Evolutionary conservation across 2,888 invertebrate genomes (phyloP).

Genomic region (Andrena bucephala): DNA sequence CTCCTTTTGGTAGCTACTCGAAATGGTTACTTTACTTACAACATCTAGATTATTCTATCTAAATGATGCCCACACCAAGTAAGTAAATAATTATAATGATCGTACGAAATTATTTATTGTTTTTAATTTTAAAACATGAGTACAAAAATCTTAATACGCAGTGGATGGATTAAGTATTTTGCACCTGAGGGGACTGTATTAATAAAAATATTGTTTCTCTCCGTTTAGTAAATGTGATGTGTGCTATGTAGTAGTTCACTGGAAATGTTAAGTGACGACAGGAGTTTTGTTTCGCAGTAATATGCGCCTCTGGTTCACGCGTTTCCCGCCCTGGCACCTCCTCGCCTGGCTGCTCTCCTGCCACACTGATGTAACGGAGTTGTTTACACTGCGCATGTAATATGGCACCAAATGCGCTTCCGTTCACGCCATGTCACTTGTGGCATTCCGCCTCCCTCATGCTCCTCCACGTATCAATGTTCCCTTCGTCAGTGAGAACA

Average conservation of each 20-base stretch:
- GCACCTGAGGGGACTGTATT: background rate
- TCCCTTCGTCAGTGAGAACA: too few relatives aligned
- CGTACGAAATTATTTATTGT: background rate
- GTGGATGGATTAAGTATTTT: background rate
- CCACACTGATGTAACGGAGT: constrained; percentile 84
- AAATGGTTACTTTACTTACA: too few relatives aligned
- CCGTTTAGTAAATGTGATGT: background rate
- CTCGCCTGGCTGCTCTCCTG: constrained; percentile 80
- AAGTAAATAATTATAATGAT: too few relatives aligned
- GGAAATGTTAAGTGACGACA: background rate
- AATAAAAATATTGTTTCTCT: background rate
- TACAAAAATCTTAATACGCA: background rate
- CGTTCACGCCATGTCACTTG: constrained; percentile 8
- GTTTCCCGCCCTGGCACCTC: constrained; percentile 84
- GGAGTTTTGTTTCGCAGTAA: constrained; percentile 77
- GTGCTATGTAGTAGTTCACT: background rate
- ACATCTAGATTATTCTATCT: too few relatives aligned
- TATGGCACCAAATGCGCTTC: constrained; percentile 73
- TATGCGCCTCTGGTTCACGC: constrained; percentile 82
- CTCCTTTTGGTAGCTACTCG: too few relatives aligned
- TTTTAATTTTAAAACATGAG: background rate
- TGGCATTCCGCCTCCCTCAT: background rate
- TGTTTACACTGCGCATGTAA: constrained; percentile 85
- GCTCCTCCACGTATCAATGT: background rate
- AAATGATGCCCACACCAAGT: too few relatives aligned